Evolutionary conservation across 1,140 invertebrate genomes (phyloP), one percentile per base, ranked within the genome.

Genomic region (Cepaea nemoralis): DNA sequence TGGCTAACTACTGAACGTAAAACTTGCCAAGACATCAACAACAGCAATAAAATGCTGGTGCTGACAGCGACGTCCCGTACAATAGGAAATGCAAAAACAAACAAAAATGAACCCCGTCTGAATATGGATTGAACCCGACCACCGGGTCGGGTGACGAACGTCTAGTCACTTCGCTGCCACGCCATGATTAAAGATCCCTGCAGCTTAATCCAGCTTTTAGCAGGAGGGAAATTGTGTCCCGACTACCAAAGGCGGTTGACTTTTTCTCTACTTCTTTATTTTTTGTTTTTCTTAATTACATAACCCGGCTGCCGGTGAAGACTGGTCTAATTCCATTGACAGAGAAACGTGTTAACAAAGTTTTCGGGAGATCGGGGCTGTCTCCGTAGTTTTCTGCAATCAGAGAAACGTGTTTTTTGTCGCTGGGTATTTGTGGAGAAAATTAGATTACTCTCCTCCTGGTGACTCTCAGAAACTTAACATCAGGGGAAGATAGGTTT

Each of bases 321-420:
- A 8, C 71, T 10, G 37, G 42, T 6, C 73, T 77, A 77, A 77
- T 77, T 63, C 55, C 40, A 33, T 77, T 37, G 75, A 77, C 37
- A 77, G 75, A 63, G 75, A 55, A 22, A 77, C 75, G 63, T 66
- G 48, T 55, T 77, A 77, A 77, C 75, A 33, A 63, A 63, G 66
- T 77, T 77, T 77, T 50, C 35, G 2, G 40, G 16, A 24, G 75
- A 66, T 45, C 45, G 6, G 22, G 45, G 2, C 40, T 31, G 33
- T 45, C 42, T 2, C 35, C 48, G 55, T n/a, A 77, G 66, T 66
- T 77, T 33, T 1, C 75, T 27, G 37, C 75, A 77, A 77, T 63
- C 75, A 37, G 63, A 24, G 50, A 66, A 66, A 77, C 75, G 55
- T 66, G 75, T 59, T 77, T 59, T 77, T 59, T 59, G 75, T 33